Evolutionary conservation across 2,113 vertebrate genomes (phyloP).

Genomic region (Arizona elegans): DNA sequence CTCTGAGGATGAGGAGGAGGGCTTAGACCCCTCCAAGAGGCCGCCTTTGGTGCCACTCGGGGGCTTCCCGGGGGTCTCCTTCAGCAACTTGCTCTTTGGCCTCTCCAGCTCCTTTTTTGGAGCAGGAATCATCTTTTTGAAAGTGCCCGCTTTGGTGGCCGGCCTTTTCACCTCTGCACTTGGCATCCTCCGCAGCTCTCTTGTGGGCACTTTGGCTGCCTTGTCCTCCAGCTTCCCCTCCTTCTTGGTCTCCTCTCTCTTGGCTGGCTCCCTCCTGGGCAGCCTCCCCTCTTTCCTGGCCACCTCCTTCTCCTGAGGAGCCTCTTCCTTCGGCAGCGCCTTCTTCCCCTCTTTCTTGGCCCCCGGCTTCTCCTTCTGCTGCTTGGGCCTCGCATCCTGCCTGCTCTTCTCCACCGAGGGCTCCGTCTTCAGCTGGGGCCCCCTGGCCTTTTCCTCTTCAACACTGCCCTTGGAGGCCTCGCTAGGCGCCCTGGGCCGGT

Average conservation of each 20-base stretch:
- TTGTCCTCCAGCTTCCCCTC: slow-evolving; percentile 72
- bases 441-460: slow-evolving; percentile 72
- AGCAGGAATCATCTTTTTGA: slow-evolving; percentile 36
- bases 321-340: slow-evolving; percentile 63
- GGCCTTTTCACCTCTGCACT: slow-evolving; percentile 17
- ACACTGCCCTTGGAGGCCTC: slow-evolving; percentile 54
- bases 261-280: slow-evolving; percentile 56
- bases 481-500: slow-evolving; percentile 50
- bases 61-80: slow-evolving; percentile 1
- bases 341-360: slow-evolving; percentile 74
- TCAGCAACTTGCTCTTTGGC: slow-evolving; percentile 31
- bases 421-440: slow-evolving; percentile 36
- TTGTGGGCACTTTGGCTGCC: slow-evolving; percentile 47
- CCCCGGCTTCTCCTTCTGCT: slow-evolving; percentile 63
- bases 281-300: slow-evolving; percentile 65
- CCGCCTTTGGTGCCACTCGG: slow-evolving; percentile 8
- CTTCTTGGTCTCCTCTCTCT: slow-evolving; percentile 66
- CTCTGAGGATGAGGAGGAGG: slow-evolving; percentile 65
- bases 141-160: slow-evolving; percentile 47
- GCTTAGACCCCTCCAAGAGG: slow-evolving; percentile 49
- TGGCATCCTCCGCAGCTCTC: slow-evolving; percentile 24
- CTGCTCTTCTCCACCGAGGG: slow-evolving; percentile 22
- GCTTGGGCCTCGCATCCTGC: slow-evolving; percentile 59
- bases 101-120: slow-evolving; percentile 61
- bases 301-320: slow-evolving; percentile 24